phyloP scores from a whole-genome alignment of 2,888 invertebrate genomes.

The Drosophila mulleri region DNA sequence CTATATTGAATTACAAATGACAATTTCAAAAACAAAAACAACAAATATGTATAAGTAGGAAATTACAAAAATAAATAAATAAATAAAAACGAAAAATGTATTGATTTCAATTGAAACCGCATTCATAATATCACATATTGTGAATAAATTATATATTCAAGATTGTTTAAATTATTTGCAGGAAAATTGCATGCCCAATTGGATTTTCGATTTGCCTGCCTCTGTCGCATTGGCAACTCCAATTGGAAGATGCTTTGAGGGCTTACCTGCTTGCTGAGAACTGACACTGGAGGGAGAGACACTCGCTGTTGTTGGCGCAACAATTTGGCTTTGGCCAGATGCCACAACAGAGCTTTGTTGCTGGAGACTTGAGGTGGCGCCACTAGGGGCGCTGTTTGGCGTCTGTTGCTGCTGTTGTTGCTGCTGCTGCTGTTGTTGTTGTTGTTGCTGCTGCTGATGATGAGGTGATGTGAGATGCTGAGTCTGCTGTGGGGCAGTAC shows the following conservation, averaged over 20 bases:
- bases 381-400: slow-evolving; percentile 82
- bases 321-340: slow-evolving; percentile 85
- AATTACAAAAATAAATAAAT: too few relatives aligned
- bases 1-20: too few relatives aligned
- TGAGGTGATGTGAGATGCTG: slow-evolving; percentile 81
- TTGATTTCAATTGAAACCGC: neutral
- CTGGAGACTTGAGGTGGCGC: slow-evolving; percentile 77
- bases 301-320: slow-evolving; percentile 87
- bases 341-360: slow-evolving; percentile 85
- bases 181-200: neutral
- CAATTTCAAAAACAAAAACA: too few relatives aligned
- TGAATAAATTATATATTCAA: neutral
- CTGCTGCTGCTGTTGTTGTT: slow-evolving; percentile 74
- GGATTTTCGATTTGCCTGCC: neutral
- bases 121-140: neutral
- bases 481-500: slow-evolving; percentile 74
- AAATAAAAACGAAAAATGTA: too few relatives aligned
- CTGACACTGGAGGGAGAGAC: slow-evolving; percentile 87
- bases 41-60: too few relatives aligned
- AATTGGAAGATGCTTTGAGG: slow-evolving; percentile 1
- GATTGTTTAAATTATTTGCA: neutral
- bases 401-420: slow-evolving; percentile 73
- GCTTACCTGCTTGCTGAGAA: slow-evolving; percentile 85
- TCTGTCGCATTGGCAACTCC: neutral
- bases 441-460: slow-evolving; percentile 74